phyloP scores from a whole-genome alignment of 2,797 vertebrate genomes.

The Epinephelus malabaricus region DNA sequence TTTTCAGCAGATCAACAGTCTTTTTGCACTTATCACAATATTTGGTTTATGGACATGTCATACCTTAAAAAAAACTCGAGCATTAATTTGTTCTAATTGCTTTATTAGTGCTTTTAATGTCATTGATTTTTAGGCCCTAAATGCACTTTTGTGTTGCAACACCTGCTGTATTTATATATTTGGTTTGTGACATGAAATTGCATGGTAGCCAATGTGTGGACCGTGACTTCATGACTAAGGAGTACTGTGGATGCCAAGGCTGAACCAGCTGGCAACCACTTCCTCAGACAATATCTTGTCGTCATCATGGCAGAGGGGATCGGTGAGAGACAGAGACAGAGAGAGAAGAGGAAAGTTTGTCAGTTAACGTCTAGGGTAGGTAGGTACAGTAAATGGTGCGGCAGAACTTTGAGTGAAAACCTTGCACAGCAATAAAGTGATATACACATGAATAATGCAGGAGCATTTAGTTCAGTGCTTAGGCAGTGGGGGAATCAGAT shows the following conservation, averaged over 20 bases:
- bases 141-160: slow-evolving; percentile 22
- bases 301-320: slow-evolving; percentile 51
- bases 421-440: slow-evolving; percentile 87
- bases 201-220: not conserved
- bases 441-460: slow-evolving; percentile 88
- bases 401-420: slow-evolving; percentile 83
- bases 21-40: not conserved
- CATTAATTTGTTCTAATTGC: slow-evolving; percentile 11
- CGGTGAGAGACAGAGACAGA: slow-evolving; percentile 3
- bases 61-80: slow-evolving; percentile 1
- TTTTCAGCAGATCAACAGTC: not conserved
- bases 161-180: slow-evolving; percentile 1
- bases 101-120: slow-evolving; percentile 24
- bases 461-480: slow-evolving; percentile 85
- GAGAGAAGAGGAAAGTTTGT: slow-evolving; percentile 56
- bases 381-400: slow-evolving; percentile 75
- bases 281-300: slow-evolving; percentile 47
- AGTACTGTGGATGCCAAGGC: not conserved
- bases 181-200: not conserved
- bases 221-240: not conserved
- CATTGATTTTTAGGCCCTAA: slow-evolving; percentile 22
- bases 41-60: not conserved
- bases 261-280: slow-evolving; percentile 3
- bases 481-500: slow-evolving; percentile 82
- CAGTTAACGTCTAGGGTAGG: slow-evolving; percentile 64